Base-by-base conservation (phyloP, 37 sponge, comb jelly and placozoan genomes). In the Chondrosia reniformis region DNA sequence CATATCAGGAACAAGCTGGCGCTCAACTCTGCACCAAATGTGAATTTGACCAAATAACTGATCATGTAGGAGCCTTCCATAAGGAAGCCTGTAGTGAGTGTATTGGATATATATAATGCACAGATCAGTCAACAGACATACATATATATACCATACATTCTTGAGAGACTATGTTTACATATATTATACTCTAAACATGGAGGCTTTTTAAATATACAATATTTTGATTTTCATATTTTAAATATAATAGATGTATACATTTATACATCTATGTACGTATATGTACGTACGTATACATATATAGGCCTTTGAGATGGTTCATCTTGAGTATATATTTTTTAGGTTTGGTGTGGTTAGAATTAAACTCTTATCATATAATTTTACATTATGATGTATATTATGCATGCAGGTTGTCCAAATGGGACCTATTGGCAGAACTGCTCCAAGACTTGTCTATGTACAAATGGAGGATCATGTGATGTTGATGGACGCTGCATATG, bases 391-490 rank as follows among this genome's bases (percentile, higher is more conserved):
- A n/a, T n/a, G n/a, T n/a, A n/a, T n/a, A n/a, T n/a, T n/a, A n/a
- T n/a, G n/a, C 42, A n/a, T 40, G 24, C 36, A 69, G 72, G 72
- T 39, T 69, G 72, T 40, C 72, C 72, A 21, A 40, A 69, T 34
- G 72, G 72, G 8, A 69, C 43, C 15, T 69, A 41, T 6, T 69
- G 72, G 72, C 72, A 69, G 42, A 40, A 40, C 4, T 69, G 72
- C 43, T 40, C 72, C 44, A 69, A 40, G 24, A 39, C n/a, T 9
- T 69, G 72, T 25, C n/a, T 25, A 24, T 69, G 72, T 40, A 44
- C 42, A 41, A 69, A 69, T 40, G 72, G 43, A 4, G 72, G 42
- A 39, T 22, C 1, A 22, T 69, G 72, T 25, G 42, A 39, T 25
- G 43, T 69, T 36, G 72, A 69, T 69, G 72, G 72, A 8, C 39